phyloP scores from a whole-genome alignment of 2,797 vertebrate species.

The Cossypha caffra region DNA sequence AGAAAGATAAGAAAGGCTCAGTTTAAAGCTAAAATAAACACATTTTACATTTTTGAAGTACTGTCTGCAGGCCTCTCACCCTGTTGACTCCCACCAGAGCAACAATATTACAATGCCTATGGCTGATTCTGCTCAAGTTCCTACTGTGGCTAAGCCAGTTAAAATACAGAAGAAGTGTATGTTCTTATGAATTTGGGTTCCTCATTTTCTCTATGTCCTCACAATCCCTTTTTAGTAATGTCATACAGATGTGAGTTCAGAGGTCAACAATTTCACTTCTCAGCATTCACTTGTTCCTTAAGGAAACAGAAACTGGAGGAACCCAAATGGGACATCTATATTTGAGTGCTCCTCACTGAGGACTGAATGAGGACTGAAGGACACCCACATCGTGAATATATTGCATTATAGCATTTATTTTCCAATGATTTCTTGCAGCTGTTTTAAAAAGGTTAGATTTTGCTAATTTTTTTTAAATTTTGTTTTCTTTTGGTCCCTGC shows the following conservation, averaged over 20 bases:
- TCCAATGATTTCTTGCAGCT: background rate
- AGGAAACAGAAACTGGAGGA: background rate
- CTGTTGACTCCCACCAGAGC: fast-evolving
- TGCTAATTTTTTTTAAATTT: background rate
- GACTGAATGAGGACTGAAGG: background rate
- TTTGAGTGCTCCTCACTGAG: background rate
- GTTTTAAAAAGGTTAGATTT: background rate
- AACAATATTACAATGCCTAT: background rate
- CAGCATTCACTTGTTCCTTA: background rate
- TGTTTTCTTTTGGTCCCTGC: background rate
- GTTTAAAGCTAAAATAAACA: background rate
- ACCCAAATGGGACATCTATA: background rate
- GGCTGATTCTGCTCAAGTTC: background rate
- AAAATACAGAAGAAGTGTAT: background rate
- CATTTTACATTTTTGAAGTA: background rate
- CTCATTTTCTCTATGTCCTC: background rate
- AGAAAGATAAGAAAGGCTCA: background rate
- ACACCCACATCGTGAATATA: background rate
- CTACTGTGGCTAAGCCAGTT: background rate
- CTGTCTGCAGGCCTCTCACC: background rate
- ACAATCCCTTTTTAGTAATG: background rate
- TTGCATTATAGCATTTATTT: background rate
- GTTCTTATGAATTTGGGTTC: background rate
- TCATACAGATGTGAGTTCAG: background rate
- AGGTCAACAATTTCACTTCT: background rate